Conservation (phyloP, 2,113 vertebrate species). For the Donacobius atricapilla region DNA sequence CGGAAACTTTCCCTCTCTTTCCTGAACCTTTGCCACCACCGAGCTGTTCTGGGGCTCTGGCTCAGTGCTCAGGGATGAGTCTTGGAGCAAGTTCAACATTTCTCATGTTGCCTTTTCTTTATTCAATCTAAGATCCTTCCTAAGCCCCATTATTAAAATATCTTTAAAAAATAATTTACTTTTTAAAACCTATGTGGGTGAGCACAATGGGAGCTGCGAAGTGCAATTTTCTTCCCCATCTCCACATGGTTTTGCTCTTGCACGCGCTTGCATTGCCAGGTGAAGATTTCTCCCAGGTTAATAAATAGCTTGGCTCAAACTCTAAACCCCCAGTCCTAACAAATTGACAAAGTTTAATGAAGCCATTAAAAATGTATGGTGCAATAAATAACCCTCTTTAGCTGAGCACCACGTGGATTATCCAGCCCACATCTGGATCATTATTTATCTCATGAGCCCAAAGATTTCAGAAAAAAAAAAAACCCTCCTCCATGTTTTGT, state of each 20-base stretch:
- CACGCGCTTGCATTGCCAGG: neutral
- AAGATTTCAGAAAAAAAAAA: neutral
- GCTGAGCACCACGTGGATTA: neutral
- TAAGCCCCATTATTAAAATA: neutral
- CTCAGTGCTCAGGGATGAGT: neutral
- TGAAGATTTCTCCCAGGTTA: neutral
- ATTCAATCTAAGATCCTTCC: neutral
- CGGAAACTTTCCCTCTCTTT: neutral
- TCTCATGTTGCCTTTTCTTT: neutral
- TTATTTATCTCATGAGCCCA: neutral
- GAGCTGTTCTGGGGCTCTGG: neutral
- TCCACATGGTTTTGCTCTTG: neutral
- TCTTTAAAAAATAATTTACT: neutral
- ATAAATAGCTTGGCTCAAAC: neutral
- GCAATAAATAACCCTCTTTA: neutral
- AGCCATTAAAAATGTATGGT: conserved; percentile 1
- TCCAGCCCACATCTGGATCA: conserved; percentile 3
- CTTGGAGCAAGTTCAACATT: neutral
- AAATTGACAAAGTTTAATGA: neutral
- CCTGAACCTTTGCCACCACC: neutral
- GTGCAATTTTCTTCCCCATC: neutral
- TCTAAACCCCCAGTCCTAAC: neutral
- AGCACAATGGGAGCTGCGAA: neutral
- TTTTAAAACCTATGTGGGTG: neutral
- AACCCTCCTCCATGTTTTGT: neutral